These are phyloP conservation scores for Rhinichthys osculus DNA, from an alignment of 2,797 vertebrate genomes.

Conservation along the genomic window DNA sequence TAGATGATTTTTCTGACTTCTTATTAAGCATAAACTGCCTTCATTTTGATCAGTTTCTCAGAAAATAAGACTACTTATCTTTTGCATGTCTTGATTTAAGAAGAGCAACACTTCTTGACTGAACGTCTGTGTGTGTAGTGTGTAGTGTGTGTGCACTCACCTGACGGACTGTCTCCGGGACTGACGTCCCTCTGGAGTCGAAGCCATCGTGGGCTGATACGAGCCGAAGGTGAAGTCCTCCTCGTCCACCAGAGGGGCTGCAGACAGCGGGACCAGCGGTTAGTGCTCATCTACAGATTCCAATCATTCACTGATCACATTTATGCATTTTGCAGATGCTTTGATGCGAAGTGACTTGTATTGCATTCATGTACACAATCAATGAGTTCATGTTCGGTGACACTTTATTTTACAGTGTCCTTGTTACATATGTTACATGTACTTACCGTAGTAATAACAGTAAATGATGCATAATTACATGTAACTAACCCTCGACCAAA, in stretches of 20 bases:
- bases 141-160: constrained; percentile 66
- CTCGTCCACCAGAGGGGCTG: constrained; percentile 70
- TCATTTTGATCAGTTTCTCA: background rate
- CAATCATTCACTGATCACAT: background rate
- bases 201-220: constrained; percentile 84
- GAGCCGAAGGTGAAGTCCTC: constrained; percentile 85
- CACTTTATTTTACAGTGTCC: too few species aligned
- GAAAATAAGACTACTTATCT: background rate
- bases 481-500: too few species aligned
- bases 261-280: background rate
- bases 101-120: background rate
- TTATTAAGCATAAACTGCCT: too few species aligned
- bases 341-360: background rate
- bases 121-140: background rate
- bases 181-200: constrained; percentile 76
- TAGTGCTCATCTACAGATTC: background rate
- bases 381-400: background rate
- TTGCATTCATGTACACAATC: background rate
- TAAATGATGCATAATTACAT: too few species aligned
- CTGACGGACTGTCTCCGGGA: constrained; percentile 83
- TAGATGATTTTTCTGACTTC: too few species aligned
- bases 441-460: too few species aligned
- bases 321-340: background rate
- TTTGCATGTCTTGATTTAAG: too few species aligned
- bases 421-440: too few species aligned